A percentile compares a stretch with the other conserved stretches of the same genome.
phyloP scores from a whole-genome alignment of 2,113 vertebrate species.

The Gobio gobio region DNA sequence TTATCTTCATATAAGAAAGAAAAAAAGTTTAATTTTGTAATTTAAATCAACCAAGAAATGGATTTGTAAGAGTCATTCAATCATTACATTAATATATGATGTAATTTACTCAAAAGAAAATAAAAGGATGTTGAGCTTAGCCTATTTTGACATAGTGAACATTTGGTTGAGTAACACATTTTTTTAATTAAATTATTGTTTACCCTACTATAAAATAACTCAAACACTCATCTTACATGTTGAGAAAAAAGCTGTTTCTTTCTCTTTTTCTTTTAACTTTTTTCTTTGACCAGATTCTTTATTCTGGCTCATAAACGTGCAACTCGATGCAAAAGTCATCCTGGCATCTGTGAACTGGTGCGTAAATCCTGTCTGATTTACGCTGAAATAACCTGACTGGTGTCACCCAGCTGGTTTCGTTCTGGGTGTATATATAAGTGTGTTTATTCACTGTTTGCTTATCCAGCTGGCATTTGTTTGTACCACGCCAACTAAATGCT shows the following conservation, averaged over 20 bases:
- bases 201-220: neutral
- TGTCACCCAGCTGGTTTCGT: conserved; percentile 24
- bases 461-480: conserved; percentile 46
- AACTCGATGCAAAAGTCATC: neutral
- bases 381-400: conserved; percentile 25
- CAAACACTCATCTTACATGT: neutral
- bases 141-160: neutral
- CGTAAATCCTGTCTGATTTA: conserved; percentile 27
- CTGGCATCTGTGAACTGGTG: neutral
- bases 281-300: neutral
- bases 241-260: neutral
- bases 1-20: neutral
- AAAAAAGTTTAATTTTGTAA: neutral
- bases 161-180: neutral
- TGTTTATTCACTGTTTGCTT: conserved; percentile 34
- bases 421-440: conserved; percentile 29
- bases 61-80: neutral
- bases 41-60: neutral
- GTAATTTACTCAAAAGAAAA: neutral
- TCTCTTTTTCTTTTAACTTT: neutral
- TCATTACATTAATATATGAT: neutral
- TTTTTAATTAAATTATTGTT: neutral
- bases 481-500: conserved; percentile 37
- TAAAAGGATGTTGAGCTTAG: neutral
- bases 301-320: neutral